Evolutionary conservation across 2,797 vertebrate genomes (phyloP), one percentile per base, ranked within the genome.

Genomic region (Halcyon badia): DNA sequence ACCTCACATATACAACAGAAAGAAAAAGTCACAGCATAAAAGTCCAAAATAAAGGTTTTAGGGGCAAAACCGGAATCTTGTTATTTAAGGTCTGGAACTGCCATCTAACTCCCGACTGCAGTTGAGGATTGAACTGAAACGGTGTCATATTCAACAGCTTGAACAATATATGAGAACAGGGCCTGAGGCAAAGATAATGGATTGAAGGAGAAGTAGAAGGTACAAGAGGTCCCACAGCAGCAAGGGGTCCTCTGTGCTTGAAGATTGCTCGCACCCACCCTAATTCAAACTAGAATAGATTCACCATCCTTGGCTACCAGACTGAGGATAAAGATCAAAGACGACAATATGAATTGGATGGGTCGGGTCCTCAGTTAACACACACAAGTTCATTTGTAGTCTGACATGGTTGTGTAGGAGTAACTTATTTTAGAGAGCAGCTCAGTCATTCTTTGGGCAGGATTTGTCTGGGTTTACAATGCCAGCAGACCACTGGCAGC

Each of bases 391-490:
- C 26, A 10, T 51, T 80, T 37, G 44, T 15, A 13, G 7, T 33
- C 28, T 41, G 48, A 37, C 26, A 52, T 0, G 0, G 31, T 1
- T 0, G 0, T 15, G 37, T 11, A 57, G 65, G 24, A n/a, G 9
- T 15, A 42, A 57, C 15, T 44, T 13, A 51, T 5, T 84, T 39
- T 5, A 77, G 60, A 16, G 33, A 56, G 42, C 5, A 18, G 13
- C 22, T 51, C 44, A 25, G 9, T 25, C 4, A 10, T 42, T 68
- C 48, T 80, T 81, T 4, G 7, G 46, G 31, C 31, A 75, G 57
- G 26, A 65, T 21, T 31, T 39, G 3, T 5, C n/a, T 71, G 3
- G 4, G 44, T 61, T 92, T 25, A 62, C 8, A 52, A 20, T 3
- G 11, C n/a, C 46, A 78, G 48, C 22, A 60, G 58, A 31, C 4